phyloP scores from a whole-genome alignment of 2,113 vertebrate species.

The Plotosus lineatus region DNA sequence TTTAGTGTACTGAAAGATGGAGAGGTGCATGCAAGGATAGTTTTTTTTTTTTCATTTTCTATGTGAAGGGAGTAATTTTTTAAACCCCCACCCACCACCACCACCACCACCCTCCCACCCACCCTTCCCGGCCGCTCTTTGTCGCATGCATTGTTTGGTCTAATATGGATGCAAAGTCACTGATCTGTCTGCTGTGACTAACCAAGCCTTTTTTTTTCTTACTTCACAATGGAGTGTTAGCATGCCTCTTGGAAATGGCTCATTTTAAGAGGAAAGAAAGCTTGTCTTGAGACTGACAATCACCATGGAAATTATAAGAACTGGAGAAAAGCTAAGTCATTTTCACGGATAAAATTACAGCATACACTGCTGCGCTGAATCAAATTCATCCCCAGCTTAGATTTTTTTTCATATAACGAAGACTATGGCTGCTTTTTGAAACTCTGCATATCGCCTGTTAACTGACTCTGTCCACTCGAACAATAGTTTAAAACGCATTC shows the following conservation, averaged over 20 bases:
- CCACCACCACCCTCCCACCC: too few species aligned
- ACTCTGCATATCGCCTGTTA: background rate
- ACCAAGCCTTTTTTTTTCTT: conserved; percentile 76
- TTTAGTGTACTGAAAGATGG: conserved; percentile 82
- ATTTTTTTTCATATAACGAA: background rate
- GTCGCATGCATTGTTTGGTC: conserved; percentile 81
- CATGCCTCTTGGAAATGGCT: conserved; percentile 76
- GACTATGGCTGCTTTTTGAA: background rate
- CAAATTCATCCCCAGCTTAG: background rate
- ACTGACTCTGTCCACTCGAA: background rate
- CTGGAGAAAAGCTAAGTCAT: background rate
- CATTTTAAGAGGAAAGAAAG: conserved; percentile 82
- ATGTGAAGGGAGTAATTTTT: conserved; percentile 68
- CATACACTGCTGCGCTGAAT: background rate
- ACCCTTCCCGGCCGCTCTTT: conserved; percentile 80
- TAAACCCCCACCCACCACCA: too few species aligned
- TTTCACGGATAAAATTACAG: background rate
- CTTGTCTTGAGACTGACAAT: conserved; percentile 88
- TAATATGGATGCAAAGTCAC: conserved; percentile 92
- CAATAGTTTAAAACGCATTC: background rate
- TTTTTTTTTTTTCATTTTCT: conserved; percentile 79
- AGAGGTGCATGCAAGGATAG: conserved; percentile 78
- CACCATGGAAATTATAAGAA: conserved; percentile 55
- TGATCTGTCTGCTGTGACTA: conserved; percentile 91
- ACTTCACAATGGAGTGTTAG: conserved; percentile 88